phyloP scores from a whole-genome alignment of 2,113 vertebrate species.

The Myotis brandtii region DNA sequence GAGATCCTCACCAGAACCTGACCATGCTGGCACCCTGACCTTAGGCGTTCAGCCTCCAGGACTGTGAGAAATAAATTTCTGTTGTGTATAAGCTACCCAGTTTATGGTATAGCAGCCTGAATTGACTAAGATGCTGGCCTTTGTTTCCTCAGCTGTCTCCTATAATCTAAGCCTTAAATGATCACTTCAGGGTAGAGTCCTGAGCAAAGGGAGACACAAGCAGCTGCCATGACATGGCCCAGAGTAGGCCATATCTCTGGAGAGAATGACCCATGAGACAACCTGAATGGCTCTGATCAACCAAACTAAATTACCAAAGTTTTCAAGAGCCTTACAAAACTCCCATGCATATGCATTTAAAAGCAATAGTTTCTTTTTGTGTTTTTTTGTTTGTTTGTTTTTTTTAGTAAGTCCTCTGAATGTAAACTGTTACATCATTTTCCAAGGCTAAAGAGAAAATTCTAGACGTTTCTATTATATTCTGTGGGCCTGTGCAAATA shows the following conservation, averaged over 20 bases:
- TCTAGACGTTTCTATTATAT: background rate
- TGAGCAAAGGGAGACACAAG: background rate
- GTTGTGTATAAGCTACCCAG: background rate
- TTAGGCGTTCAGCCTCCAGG: background rate
- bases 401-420: background rate
- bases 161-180: background rate
- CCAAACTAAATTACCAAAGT: background rate
- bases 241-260: background rate
- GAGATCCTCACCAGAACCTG: background rate
- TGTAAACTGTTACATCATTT: slow-evolving; percentile 8
- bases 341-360: background rate
- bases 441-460: slow-evolving; percentile 11
- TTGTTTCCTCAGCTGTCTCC: background rate
- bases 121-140: background rate
- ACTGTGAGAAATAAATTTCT: background rate
- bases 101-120: background rate
- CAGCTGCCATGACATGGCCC: background rate
- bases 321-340: background rate
- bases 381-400: background rate
- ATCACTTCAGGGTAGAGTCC: background rate
- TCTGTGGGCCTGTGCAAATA: background rate
- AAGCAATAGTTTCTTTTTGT: background rate
- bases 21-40: background rate
- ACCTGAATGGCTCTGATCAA: background rate
- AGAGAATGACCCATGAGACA: background rate